These are phyloP conservation scores for Anhinga anhinga DNA, from an alignment of 2,113 vertebrate genomes.

Conservation along the genomic window DNA sequence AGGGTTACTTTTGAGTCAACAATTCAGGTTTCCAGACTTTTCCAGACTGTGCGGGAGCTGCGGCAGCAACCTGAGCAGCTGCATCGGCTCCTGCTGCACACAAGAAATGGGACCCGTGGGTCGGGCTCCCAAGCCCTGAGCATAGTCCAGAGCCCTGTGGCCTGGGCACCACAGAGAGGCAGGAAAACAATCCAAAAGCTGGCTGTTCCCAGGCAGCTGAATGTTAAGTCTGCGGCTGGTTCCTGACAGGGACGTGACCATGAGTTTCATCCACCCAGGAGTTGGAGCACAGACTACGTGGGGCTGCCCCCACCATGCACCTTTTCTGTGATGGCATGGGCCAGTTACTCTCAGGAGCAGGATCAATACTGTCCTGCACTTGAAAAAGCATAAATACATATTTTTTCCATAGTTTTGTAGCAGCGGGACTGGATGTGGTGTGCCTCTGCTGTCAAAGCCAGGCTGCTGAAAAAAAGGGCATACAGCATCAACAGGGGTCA, in stretches of 20 bases:
- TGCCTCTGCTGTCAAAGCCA: neutral
- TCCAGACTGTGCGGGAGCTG: neutral
- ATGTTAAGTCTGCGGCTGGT: neutral
- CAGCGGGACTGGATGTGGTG: neutral
- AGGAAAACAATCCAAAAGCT: neutral
- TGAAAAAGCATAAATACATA: neutral
- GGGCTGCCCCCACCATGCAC: fast-evolving
- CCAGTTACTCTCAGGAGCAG: neutral
- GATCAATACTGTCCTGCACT: neutral
- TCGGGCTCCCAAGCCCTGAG: fast-evolving
- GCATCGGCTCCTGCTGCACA: fast-evolving
- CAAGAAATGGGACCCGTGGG: neutral
- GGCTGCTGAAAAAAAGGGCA: neutral
- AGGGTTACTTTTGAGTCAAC: slow-evolving; percentile 37
- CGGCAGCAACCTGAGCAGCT: neutral
- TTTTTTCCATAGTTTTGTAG: neutral
- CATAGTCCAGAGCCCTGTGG: fast-evolving
- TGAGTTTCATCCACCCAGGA: neutral
- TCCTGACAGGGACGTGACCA: neutral
- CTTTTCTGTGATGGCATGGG: neutral
- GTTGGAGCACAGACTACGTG: neutral
- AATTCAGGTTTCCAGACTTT: slow-evolving; percentile 23
- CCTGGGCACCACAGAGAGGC: neutral
- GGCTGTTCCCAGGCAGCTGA: neutral
- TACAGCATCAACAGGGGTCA: neutral